A percentile compares a stretch with the other conserved stretches of the same genome.
phyloP scores from a whole-genome alignment of 2,888 invertebrate genomes.

The Monoplex corrugatus region DNA sequence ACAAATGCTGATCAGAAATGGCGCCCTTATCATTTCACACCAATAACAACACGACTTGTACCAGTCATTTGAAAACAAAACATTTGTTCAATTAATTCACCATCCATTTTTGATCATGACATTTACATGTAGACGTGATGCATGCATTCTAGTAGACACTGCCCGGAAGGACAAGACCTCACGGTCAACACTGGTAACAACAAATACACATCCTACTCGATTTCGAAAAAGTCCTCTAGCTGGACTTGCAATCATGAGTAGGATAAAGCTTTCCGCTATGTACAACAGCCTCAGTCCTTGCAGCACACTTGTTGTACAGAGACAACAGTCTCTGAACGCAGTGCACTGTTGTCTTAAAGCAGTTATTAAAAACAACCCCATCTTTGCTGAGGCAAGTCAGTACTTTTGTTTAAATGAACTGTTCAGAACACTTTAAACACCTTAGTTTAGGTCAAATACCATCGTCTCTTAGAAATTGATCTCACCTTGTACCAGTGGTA shows the following conservation, averaged over 20 bases:
- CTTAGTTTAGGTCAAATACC: no score
- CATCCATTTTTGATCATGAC: no score
- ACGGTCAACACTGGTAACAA: neutral
- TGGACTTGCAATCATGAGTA: neutral
- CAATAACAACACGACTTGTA: neutral
- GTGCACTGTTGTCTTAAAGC: neutral
- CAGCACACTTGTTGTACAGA: neutral
- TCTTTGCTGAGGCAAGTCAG: no score
- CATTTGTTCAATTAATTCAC: neutral
- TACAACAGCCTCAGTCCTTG: neutral
- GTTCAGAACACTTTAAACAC: no score
- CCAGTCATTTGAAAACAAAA: neutral
- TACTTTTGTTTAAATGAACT: no score
- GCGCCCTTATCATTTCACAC: neutral
- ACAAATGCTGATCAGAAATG: constrained; percentile 29
- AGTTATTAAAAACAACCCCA: no score
- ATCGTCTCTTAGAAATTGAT: neutral
- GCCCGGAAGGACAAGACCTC: neutral
- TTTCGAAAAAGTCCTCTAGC: neutral
- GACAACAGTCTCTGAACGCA: neutral
- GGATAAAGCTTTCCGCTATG: neutral
- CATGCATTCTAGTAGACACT: no score
- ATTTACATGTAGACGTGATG: no score
- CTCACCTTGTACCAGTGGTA: neutral
- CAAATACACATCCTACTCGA: neutral